Evolutionary conservation across 2,888 invertebrate species (phyloP), one percentile per base, ranked within the genome.

Genomic region (Nemoura dubitans): DNA sequence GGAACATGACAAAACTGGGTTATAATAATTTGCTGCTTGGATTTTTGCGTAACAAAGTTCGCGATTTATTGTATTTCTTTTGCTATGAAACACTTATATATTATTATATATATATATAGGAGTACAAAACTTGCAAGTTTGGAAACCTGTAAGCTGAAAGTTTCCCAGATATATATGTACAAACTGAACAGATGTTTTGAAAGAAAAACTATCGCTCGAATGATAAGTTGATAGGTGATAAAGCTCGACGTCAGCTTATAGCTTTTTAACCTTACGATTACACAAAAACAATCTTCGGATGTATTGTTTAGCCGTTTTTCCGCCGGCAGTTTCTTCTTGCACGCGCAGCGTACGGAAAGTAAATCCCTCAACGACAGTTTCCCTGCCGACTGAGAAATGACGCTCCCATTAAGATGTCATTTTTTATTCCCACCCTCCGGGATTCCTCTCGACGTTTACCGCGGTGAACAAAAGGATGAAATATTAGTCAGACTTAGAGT

Each of bases 371-470:
- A 78, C 86, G 27, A 76, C 77, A 25, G n/a, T 27, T 10, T 77
- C 26, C 81, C 85, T 25, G 21, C 78, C 25, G 0, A 7, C 29
- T 81, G 86, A 87, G 86, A 87, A 87, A 87, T 87, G 86, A 85
- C 80, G n/a, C 76, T 16, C n/a, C 86, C 86, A 87, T 87, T 87
- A 87, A 87, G 86, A 87, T 28, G 85, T 42, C 81, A 87, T 87
- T 87, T 87, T 87, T 87, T 84, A 59, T 27, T 30, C 81, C n/a
- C 81, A 81, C 29, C 81, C 81, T 14, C 7, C 30, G 27, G 10
- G 59, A 59, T 27, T 81, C 30, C 2, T 28, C 29, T 7, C 26
- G 27, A 27, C 84, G 84, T 84, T 84, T 76, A 76, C 26, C 59
- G 42, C 26, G n/a, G 59, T 42, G 81, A 86, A 86, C 86, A 86